Conservation (phyloP, 2,113 vertebrate genomes). For the Apaloderma vittatum region DNA sequence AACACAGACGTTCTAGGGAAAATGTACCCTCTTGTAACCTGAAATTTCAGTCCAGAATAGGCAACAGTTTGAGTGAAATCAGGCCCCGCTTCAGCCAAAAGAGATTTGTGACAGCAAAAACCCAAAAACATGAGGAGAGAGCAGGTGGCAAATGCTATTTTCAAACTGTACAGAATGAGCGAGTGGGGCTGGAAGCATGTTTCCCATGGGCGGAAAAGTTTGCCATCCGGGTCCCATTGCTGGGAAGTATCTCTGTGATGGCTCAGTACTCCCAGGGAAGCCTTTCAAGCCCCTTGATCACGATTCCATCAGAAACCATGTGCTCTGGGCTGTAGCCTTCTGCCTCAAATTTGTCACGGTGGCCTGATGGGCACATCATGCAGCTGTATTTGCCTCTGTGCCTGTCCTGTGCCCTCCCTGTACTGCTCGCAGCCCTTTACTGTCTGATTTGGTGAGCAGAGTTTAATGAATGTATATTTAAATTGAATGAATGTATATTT, state of each 20-base stretch:
- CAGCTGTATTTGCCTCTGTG: background rate
- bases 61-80: background rate
- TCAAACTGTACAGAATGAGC: background rate
- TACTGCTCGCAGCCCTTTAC: background rate
- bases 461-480: background rate
- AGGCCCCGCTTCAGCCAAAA: background rate
- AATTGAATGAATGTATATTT: background rate
- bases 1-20: background rate
- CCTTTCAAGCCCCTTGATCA: background rate
- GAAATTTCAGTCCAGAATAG: background rate
- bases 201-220: background rate
- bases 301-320: background rate
- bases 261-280: background rate
- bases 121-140: background rate
- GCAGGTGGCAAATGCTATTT: background rate
- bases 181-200: background rate
- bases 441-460: background rate
- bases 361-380: background rate
- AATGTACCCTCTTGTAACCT: background rate
- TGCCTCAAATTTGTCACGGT: background rate
- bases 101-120: background rate
- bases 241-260: background rate
- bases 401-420: rapidly evolving
- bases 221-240: background rate
- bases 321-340: background rate